A percentile compares a stretch with the other conserved stretches of the same genome.
Evolutionary conservation across 1,140 invertebrate species (phyloP).

Genomic region (Leptonema lineaticorne): DNA sequence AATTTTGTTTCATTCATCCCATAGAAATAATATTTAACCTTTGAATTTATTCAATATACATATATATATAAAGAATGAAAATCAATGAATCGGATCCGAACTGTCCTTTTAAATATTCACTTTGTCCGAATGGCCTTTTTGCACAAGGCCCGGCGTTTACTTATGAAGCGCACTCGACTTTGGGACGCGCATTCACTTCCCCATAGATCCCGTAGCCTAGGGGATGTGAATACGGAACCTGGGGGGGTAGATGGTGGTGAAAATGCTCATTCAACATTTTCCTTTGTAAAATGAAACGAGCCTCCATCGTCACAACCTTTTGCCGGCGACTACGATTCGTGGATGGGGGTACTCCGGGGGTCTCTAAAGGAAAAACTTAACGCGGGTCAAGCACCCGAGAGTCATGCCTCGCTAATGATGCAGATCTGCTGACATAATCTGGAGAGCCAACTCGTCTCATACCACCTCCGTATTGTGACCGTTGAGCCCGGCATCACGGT

Average conservation of each 20-base stretch:
- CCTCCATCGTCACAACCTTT: neutral
- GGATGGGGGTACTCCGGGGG: no score
- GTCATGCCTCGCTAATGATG: constrained; percentile 21
- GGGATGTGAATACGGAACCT: neutral
- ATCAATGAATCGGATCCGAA: no score
- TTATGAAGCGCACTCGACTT: constrained; percentile 19
- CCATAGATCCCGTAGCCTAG: no score
- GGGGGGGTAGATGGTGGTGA: neutral
- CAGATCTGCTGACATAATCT: constrained; percentile 30
- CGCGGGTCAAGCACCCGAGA: constrained; percentile 20
- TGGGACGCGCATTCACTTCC: no score
- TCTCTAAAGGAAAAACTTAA: constrained; percentile 21
- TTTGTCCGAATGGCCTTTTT: no score
- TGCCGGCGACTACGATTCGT: no score
- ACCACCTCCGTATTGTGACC: neutral
- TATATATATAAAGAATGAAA: no score
- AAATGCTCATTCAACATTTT: constrained; percentile 39
- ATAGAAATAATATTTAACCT: no score
- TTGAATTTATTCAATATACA: no score
- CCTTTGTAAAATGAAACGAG: constrained; percentile 37
- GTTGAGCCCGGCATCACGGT: neutral
- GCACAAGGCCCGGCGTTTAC: constrained; percentile 5
- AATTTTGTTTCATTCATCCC: no score
- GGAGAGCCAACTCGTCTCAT: neutral
- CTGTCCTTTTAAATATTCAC: no score